Conservation (phyloP, 2,888 invertebrate genomes). For the Hipparchia sbordonii region DNA sequence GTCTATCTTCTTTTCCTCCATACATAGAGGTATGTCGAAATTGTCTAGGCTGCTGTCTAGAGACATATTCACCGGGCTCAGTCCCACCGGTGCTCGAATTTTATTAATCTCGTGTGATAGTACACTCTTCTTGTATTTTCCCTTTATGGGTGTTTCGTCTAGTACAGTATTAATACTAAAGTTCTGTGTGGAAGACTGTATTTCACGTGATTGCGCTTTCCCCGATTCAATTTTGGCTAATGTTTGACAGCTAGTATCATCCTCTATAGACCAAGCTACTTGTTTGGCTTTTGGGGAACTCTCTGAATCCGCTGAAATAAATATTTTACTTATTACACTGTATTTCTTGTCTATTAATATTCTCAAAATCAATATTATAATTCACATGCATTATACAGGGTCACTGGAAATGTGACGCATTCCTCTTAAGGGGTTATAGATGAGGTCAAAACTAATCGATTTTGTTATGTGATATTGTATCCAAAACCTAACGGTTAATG, state of each 20-base stretch:
- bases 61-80: slow-evolving; percentile 69
- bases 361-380: neutral
- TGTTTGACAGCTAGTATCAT: slow-evolving; percentile 58
- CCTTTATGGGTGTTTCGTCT: slow-evolving; percentile 68
- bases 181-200: slow-evolving; percentile 57
- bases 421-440: too few species aligned
- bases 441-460: too few species aligned
- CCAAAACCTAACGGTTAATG: too few species aligned
- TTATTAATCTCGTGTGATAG: slow-evolving; percentile 71
- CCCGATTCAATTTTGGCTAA: slow-evolving; percentile 55
- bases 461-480: too few species aligned
- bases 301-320: slow-evolving; percentile 63
- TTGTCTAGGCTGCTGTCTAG: slow-evolving; percentile 70
- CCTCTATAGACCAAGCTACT: slow-evolving; percentile 62
- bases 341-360: neutral
- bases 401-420: too few species aligned
- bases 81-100: slow-evolving; percentile 58
- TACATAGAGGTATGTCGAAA: slow-evolving; percentile 61
- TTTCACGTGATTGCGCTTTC: slow-evolving; percentile 47
- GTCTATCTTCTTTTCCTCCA: slow-evolving; percentile 74
- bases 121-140: slow-evolving; percentile 58
- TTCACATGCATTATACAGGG: too few species aligned
- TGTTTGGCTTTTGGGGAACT: slow-evolving; percentile 49
- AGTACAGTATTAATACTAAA: slow-evolving; percentile 49
- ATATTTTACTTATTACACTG: slow-evolving; percentile 31